These are phyloP conservation scores for Cephus sareptanus DNA, from an alignment of 2,888 invertebrate genomes.

Conservation along the genomic window DNA sequence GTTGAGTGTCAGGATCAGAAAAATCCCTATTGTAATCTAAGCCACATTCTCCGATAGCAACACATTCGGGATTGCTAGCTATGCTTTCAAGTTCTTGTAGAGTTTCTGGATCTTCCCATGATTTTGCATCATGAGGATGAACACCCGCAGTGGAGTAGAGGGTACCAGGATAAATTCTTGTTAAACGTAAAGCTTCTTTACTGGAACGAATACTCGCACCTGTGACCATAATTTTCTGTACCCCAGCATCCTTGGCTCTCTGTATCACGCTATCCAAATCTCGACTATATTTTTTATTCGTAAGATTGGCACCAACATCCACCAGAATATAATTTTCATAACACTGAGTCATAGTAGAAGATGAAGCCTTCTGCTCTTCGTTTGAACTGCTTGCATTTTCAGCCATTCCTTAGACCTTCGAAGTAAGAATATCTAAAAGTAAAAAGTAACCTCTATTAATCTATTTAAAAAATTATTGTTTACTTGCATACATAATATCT, in stretches of 20 bases:
- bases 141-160: constrained; percentile 93
- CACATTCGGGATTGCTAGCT: constrained; percentile 87
- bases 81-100: constrained; percentile 76
- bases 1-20: constrained; percentile 89
- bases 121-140: constrained; percentile 94
- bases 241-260: constrained; percentile 93
- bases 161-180: constrained; percentile 89
- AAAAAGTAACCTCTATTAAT: too few relatives aligned
- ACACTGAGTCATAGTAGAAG: constrained; percentile 76
- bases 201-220: constrained; percentile 90
- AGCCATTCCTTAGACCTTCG: constrained; percentile 44
- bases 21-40: constrained; percentile 95
- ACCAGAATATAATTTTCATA: constrained; percentile 93
- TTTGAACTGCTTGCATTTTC: constrained; percentile 51
- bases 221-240: constrained; percentile 94
- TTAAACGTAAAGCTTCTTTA: constrained; percentile 89
- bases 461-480: too few relatives aligned
- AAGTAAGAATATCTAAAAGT: too few relatives aligned
- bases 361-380: constrained; percentile 42
- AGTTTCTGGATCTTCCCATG: constrained; percentile 75
- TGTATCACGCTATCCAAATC: constrained; percentile 92
- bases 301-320: constrained; percentile 92
- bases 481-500: too few relatives aligned
- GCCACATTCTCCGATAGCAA: constrained; percentile 94
- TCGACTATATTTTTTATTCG: constrained; percentile 91